Evolutionary conservation across 53 echinoderm and acorn worm species (phyloP), one percentile per base, ranked within the genome.

Genomic region (Paracentrotus lividus): DNA sequence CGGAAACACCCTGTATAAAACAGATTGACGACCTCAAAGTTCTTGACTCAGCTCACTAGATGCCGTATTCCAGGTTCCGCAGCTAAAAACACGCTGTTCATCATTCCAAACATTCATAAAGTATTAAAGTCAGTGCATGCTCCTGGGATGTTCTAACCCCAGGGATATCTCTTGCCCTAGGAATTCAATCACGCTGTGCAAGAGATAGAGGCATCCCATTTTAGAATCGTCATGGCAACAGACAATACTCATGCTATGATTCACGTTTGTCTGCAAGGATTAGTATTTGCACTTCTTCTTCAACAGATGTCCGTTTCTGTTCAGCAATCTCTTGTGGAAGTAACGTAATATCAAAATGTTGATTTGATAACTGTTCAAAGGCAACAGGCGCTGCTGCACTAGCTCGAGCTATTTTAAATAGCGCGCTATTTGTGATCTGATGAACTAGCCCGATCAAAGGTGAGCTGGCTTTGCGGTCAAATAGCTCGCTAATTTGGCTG

Each of bases 201-300:
- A 57, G 49, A 85, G 26, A 47, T 33, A 49, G 49, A 49, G 12
- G 27, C 57, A 87, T 56, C 57, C 54, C 8, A 26, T 47, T 56
- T 56, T 54, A 34, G 47, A 5, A 38, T 65, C 44, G 61, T 47
- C 65, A 64, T 61, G 89, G 89, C 29, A 89, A 89, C 89, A 89
- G 89, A 89, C 64, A 45, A 61, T 59, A 89, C 89, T 65, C 36
- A 44, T 89, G 89, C 42, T 9, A 42, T 89, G 89, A 89, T 89
- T 89, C 89, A 89, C 27, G 45, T 89, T 43, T 61, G 47, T 81
- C 45, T 47, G 27, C n/a, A 45, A 18, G 13, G 47, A 81, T 49
- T 47, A 47, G 81, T 45, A 27, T 81, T 49, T 81, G 81, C 81
- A 81, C 81, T 45, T 47, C 40, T 47, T 81, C 47, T 49, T n/a